Percentiles rank a stretch among this genome's conserved stretches.
Conservation (phyloP, 2,797 vertebrate genomes). For the Coendou prehensilis region DNA sequence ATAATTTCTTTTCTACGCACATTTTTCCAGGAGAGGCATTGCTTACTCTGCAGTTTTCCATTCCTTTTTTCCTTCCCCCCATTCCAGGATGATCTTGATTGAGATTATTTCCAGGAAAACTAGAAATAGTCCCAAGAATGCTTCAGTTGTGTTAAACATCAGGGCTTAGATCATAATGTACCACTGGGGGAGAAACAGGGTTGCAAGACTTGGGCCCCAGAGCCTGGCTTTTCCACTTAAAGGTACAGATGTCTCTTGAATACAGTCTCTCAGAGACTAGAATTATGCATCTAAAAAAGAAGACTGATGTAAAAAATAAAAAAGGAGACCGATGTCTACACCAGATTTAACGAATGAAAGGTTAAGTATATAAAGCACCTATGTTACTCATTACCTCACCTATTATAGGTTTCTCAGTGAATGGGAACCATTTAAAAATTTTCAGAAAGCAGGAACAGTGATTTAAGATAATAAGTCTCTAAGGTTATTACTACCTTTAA, state of each 20-base stretch:
- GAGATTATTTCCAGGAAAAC: slow-evolving; percentile 51
- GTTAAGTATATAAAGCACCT: neutral
- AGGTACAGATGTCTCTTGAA: neutral
- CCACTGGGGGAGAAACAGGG: neutral
- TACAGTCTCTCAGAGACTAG: neutral
- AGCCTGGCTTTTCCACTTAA: neutral
- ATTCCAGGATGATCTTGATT: slow-evolving; percentile 31
- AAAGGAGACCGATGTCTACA: neutral
- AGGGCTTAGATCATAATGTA: neutral
- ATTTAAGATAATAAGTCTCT: neutral
- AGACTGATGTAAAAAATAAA: neutral
- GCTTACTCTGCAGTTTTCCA: neutral
- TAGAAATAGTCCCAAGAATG: slow-evolving; percentile 14
- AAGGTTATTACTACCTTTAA: neutral
- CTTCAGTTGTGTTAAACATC: neutral
- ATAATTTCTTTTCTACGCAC: neutral
- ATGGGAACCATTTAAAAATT: slow-evolving; percentile 33
- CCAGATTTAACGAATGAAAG: slow-evolving; percentile 5
- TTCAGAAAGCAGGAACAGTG: neutral
- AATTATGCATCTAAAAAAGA: neutral
- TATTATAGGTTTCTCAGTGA: neutral
- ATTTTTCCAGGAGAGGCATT: neutral
- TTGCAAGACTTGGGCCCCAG: neutral
- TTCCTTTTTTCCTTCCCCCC: neutral
- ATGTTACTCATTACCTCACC: neutral